A percentile compares a stretch with the other conserved stretches of the same genome.
These are phyloP conservation scores for Parnassius mnemosyne DNA, from an alignment of 2,888 invertebrate genomes.

Conservation along the genomic window DNA sequence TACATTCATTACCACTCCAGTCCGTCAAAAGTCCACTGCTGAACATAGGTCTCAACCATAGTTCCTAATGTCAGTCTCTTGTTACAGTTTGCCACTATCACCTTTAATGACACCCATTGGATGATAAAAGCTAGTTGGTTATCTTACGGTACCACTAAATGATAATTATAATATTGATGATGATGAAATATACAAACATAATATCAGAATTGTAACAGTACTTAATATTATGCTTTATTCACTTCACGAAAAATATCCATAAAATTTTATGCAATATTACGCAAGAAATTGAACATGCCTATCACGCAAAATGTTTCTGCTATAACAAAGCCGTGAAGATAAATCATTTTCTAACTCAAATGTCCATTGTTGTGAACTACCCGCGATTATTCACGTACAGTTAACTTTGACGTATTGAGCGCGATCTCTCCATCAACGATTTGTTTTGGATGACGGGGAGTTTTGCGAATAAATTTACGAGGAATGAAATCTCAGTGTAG, in stretches of 20 bases:
- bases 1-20: too few species aligned
- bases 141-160: too few species aligned
- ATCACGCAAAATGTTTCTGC: background rate
- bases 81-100: too few species aligned
- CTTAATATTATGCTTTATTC: background rate
- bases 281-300: background rate
- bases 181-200: too few species aligned
- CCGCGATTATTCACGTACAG: conserved; percentile 12
- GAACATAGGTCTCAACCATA: too few species aligned
- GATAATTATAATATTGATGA: too few species aligned
- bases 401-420: conserved; percentile 13
- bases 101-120: too few species aligned
- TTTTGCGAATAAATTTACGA: conserved; percentile 14
- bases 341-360: conserved; percentile 14
- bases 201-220: too few species aligned
- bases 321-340: background rate
- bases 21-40: too few species aligned
- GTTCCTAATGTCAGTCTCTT: too few species aligned
- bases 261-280: background rate
- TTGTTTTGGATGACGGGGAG: conserved; percentile 11
- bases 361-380: conserved; percentile 13
- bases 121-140: too few species aligned
- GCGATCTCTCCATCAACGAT: conserved; percentile 11
- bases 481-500: background rate
- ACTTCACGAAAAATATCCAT: background rate